phyloP scores from a whole-genome alignment of 2,888 invertebrate genomes.

The Pseudeuparius sepicola region DNA sequence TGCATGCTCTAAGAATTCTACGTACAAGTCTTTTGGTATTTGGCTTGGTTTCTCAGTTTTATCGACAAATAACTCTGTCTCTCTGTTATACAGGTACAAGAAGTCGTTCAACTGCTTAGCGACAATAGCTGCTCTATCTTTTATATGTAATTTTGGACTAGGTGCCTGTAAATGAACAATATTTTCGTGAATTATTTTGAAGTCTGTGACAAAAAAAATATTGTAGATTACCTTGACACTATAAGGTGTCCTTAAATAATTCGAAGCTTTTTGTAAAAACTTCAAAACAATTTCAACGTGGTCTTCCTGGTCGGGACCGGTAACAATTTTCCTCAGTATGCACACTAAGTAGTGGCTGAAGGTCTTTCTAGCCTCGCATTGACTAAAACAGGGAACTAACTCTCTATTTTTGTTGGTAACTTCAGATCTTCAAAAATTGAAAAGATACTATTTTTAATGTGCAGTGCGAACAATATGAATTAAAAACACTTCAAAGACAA shows the following conservation, averaged over 20 bases:
- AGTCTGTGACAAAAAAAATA: too few relatives aligned
- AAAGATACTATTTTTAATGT: too few relatives aligned
- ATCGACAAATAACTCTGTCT: slow-evolving; percentile 69
- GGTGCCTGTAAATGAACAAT: slow-evolving; percentile 48
- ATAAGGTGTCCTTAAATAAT: slow-evolving; percentile 60
- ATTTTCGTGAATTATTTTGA: too few relatives aligned
- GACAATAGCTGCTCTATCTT: slow-evolving; percentile 73
- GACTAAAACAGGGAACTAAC: slow-evolving; percentile 37
- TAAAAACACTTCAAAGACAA: too few relatives aligned
- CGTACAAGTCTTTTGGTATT: slow-evolving; percentile 45
- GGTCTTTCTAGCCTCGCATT: slow-evolving; percentile 62
- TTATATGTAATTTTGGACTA: slow-evolving; percentile 61
- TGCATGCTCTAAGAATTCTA: slow-evolving; percentile 51
- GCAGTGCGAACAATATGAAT: too few relatives aligned
- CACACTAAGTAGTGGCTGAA: slow-evolving; percentile 70
- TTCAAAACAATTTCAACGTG: slow-evolving; percentile 61
- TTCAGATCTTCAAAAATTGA: slow-evolving; percentile 3
- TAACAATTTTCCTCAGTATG: slow-evolving; percentile 57
- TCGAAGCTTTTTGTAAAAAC: slow-evolving; percentile 65
- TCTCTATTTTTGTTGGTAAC: neutral
- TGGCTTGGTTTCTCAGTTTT: slow-evolving; percentile 55
- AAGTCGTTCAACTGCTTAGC: slow-evolving; percentile 79
- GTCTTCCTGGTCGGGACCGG: slow-evolving; percentile 44
- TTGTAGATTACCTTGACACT: slow-evolving; percentile 46
- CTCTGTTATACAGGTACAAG: slow-evolving; percentile 70